Conservation (phyloP, 2,797 vertebrate genomes). For the Melanogrammus aeglefinus region DNA sequence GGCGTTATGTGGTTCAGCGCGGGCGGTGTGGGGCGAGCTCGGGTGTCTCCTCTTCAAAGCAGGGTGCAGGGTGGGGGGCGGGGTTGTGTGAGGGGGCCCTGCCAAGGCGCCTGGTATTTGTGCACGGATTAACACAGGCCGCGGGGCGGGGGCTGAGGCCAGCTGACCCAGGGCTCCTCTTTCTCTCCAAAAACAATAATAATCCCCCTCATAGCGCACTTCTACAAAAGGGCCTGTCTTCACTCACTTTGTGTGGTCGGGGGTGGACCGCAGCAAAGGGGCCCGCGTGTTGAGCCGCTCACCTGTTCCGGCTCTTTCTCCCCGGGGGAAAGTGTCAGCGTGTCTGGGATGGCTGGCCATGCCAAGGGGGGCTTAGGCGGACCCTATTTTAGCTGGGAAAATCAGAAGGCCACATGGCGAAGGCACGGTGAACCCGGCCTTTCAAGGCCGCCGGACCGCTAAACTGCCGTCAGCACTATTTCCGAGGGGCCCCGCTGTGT, state of each 20-base stretch:
- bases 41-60: slow-evolving; percentile 80
- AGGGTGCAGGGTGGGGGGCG: slow-evolving; percentile 53
- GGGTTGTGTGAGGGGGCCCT: slow-evolving; percentile 62
- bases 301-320: slow-evolving; percentile 81
- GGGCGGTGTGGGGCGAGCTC: slow-evolving; percentile 61
- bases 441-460: slow-evolving; percentile 75
- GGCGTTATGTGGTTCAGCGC: slow-evolving; percentile 42
- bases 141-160: slow-evolving; percentile 65
- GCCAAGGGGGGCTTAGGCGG: slow-evolving; percentile 77
- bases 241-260: slow-evolving; percentile 73
- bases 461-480: slow-evolving; percentile 78
- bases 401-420: slow-evolving; percentile 76
- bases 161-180: slow-evolving; percentile 78
- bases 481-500: slow-evolving; percentile 58
- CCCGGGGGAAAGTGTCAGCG: slow-evolving; percentile 80
- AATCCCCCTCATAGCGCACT: slow-evolving; percentile 64
- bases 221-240: slow-evolving; percentile 79
- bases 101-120: slow-evolving; percentile 77
- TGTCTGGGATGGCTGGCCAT: slow-evolving; percentile 83
- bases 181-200: slow-evolving; percentile 83
- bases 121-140: slow-evolving; percentile 74
- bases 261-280: slow-evolving; percentile 37
- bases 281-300: slow-evolving; percentile 78
- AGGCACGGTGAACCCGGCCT: slow-evolving; percentile 76
- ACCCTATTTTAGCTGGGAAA: slow-evolving; percentile 84